A percentile compares a stretch with the other conserved stretches of the same genome.
These are phyloP conservation scores for Hepsetus odoe DNA, from an alignment of 2,113 vertebrate species.

Conservation along the genomic window DNA sequence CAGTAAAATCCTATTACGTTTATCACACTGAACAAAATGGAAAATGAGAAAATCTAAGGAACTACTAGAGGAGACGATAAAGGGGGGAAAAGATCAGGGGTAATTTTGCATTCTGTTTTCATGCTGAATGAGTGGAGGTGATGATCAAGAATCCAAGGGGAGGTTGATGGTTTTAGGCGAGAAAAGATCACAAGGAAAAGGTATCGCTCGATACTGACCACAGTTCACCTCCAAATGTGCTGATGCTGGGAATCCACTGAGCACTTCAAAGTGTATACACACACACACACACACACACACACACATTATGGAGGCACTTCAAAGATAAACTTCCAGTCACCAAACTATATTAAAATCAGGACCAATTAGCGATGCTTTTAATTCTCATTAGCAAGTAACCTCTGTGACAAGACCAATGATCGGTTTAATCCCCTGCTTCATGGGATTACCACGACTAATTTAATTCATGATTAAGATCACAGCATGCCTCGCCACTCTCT, in stretches of 20 bases:
- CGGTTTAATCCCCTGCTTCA: background rate
- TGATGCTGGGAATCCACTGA: slow-evolving; percentile 9
- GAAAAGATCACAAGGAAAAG: slow-evolving; percentile 18
- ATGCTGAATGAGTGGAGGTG: background rate
- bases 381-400: background rate
- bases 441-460: background rate
- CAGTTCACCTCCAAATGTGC: slow-evolving; percentile 30
- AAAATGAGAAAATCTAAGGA: background rate
- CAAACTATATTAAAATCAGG: background rate
- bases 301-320: background rate
- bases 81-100: background rate
- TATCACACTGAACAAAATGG: background rate
- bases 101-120: background rate
- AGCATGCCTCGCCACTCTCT: background rate
- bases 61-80: background rate
- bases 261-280: slow-evolving; percentile 24
- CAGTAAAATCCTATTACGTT: background rate
- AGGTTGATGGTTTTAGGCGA: slow-evolving; percentile 16
- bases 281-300: slow-evolving; percentile 4
- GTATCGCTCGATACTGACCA: slow-evolving; percentile 22
- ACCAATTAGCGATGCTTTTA: slow-evolving; percentile 15
- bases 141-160: background rate
- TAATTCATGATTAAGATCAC: slow-evolving; percentile 2
- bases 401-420: slow-evolving; percentile 3
- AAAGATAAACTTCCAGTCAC: slow-evolving; percentile 2